Evolutionary conservation across 1,140 invertebrate species (phyloP).

Genomic region (Triops cancriformis): DNA sequence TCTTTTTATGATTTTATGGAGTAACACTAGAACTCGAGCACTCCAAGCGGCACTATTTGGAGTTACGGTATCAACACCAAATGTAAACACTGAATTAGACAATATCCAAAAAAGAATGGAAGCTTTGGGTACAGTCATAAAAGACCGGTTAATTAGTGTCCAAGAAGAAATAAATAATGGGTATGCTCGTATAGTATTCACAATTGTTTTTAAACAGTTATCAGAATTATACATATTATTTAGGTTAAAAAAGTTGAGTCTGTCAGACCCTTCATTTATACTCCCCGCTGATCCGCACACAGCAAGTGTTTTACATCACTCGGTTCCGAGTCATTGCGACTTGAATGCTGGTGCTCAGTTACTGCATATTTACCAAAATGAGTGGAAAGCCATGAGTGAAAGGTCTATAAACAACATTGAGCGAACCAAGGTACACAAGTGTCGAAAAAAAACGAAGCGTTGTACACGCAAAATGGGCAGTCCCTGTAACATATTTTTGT

Average conservation of each 20-base stretch:
- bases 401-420: slow-evolving; percentile 13
- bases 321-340: neutral
- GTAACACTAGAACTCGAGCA: no score
- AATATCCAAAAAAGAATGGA: neutral
- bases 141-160: neutral
- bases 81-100: neutral
- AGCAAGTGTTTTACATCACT: neutral
- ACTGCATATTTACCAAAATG: slow-evolving; percentile 19
- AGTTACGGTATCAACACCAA: neutral
- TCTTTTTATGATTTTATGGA: no score
- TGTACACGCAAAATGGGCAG: neutral
- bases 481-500: neutral
- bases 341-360: slow-evolving; percentile 25
- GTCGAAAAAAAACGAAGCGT: no score
- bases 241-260: neutral
- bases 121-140: slow-evolving; percentile 4
- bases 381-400: slow-evolving; percentile 24
- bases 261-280: neutral
- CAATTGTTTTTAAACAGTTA: no score
- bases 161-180: slow-evolving; percentile 1
- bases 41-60: neutral
- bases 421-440: slow-evolving; percentile 6
- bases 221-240: no score
- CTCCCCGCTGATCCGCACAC: neutral
- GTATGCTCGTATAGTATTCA: no score